Conservation (phyloP, 2,113 vertebrate species). For the Siniperca knerii region DNA sequence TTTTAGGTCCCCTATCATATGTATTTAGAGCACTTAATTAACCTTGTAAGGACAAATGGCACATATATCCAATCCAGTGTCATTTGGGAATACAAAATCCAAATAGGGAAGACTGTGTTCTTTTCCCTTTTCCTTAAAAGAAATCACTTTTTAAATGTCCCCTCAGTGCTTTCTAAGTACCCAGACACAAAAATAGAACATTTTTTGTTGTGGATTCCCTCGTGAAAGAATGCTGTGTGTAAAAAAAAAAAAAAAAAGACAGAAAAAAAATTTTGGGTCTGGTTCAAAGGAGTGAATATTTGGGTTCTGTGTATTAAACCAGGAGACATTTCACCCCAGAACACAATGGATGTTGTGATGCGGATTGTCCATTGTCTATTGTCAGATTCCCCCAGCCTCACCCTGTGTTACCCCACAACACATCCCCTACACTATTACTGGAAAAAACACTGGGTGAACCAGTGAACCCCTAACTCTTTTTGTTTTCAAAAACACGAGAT, state of each 20-base stretch:
- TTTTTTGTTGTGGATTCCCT: slow-evolving; percentile 61
- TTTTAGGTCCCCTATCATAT: neutral
- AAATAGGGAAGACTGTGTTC: slow-evolving; percentile 22
- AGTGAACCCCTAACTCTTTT: slow-evolving; percentile 51
- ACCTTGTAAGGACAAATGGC: slow-evolving; percentile 56
- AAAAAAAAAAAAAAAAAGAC: slow-evolving; percentile 6
- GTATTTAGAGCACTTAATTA: slow-evolving; percentile 36
- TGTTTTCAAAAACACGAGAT: slow-evolving; percentile 59
- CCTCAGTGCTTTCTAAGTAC: slow-evolving; percentile 18
- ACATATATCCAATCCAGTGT: neutral
- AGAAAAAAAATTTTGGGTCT: slow-evolving; percentile 8
- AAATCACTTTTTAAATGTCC: slow-evolving; percentile 24
- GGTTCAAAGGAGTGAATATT: slow-evolving; percentile 67
- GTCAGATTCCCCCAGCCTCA: slow-evolving; percentile 69
- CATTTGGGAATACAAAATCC: slow-evolving; percentile 35
- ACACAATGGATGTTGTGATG: slow-evolving; percentile 78
- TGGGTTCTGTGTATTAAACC: slow-evolving; percentile 59
- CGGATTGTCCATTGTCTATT: slow-evolving; percentile 77
- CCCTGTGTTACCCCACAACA: slow-evolving; percentile 69
- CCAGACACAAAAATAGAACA: slow-evolving; percentile 56
- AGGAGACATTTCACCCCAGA: slow-evolving; percentile 60
- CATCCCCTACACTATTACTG: slow-evolving; percentile 58
- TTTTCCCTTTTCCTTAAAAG: slow-evolving; percentile 34
- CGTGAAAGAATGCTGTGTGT: slow-evolving; percentile 58
- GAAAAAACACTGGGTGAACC: slow-evolving; percentile 65